A percentile compares a stretch with the other conserved stretches of the same genome.
Conservation (phyloP, 2,888 invertebrate genomes). For the Drosophila anceps region DNA sequence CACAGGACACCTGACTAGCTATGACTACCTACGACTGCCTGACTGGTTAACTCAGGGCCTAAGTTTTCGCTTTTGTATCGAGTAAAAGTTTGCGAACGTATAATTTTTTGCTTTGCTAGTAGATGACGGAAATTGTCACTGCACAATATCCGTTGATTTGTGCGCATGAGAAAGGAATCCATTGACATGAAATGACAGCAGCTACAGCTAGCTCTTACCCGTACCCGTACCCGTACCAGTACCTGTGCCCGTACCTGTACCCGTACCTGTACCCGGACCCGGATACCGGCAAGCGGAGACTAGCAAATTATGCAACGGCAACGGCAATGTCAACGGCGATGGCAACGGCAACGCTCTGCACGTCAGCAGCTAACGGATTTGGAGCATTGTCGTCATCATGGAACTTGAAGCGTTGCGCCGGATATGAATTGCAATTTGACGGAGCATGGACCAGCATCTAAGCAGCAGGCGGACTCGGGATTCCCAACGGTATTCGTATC, state of each 20-base stretch:
- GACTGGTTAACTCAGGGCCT: not conserved
- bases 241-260: not conserved
- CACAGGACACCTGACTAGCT: slow-evolving; percentile 5
- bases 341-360: slow-evolving; percentile 7
- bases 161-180: slow-evolving; percentile 72
- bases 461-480: not conserved
- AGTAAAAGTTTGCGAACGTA: slow-evolving; percentile 27
- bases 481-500: slow-evolving; percentile 51
- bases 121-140: slow-evolving; percentile 76
- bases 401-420: slow-evolving; percentile 35
- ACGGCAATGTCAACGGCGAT: not conserved
- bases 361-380: slow-evolving; percentile 32
- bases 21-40: slow-evolving; percentile 1
- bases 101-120: slow-evolving; percentile 39
- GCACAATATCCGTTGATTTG: slow-evolving; percentile 80
- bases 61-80: slow-evolving; percentile 9
- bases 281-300: slow-evolving; percentile 17
- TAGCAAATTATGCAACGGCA: slow-evolving; percentile 57
- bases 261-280: not conserved
- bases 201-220: slow-evolving; percentile 1
- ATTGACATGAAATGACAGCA: slow-evolving; percentile 66
- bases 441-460: not conserved
- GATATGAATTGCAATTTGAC: slow-evolving; percentile 46
- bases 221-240: not conserved
- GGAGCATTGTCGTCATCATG: slow-evolving; percentile 50